Conservation (phyloP, 2,888 invertebrate genomes). For the Strigamia crassipes region DNA sequence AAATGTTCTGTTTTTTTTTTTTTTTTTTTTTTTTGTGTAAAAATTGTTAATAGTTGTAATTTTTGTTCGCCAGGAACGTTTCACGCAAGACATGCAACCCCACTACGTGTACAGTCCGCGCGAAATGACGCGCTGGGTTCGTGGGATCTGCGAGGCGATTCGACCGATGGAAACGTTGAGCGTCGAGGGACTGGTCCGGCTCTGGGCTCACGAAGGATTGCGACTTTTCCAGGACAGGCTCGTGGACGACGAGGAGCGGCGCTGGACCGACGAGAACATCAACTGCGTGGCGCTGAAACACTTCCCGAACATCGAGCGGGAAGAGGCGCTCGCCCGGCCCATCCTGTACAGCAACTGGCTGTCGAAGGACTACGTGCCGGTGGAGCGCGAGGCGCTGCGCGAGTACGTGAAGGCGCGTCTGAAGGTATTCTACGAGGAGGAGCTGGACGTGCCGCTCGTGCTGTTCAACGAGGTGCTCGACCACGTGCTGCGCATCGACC, state of each 20-base stretch:
- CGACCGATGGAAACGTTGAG: conserved; percentile 87
- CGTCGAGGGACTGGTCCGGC: conserved; percentile 92
- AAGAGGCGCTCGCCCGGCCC: conserved; percentile 86
- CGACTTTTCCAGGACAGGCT: conserved; percentile 87
- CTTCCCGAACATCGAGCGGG: conserved; percentile 86
- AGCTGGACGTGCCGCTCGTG: conserved; percentile 95
- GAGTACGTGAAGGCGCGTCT: conserved; percentile 97
- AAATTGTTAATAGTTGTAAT: no score
- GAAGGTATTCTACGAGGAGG: conserved; percentile 99
- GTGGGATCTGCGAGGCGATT: conserved; percentile 98
- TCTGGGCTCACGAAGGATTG: conserved; percentile 99
- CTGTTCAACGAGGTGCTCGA: conserved; percentile 98
- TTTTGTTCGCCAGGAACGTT: conserved; percentile 70
- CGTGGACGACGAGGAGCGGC: conserved; percentile 90
- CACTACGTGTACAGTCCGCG: conserved; percentile 99
- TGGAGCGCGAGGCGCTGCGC: conserved; percentile 89
- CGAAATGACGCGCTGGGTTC: conserved; percentile 99
- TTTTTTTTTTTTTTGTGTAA: no score
- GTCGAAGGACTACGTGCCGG: conserved; percentile 96
- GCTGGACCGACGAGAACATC: conserved; percentile 98
- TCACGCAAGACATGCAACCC: conserved; percentile 99
- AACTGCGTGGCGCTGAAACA: conserved; percentile 90
- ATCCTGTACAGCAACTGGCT: conserved; percentile 99
- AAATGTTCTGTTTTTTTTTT: no score
- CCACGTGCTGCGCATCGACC: conserved; percentile 96